Evolutionary conservation across 2,113 vertebrate genomes (phyloP).

Genomic region (Romanogobio albipinnatus): DNA sequence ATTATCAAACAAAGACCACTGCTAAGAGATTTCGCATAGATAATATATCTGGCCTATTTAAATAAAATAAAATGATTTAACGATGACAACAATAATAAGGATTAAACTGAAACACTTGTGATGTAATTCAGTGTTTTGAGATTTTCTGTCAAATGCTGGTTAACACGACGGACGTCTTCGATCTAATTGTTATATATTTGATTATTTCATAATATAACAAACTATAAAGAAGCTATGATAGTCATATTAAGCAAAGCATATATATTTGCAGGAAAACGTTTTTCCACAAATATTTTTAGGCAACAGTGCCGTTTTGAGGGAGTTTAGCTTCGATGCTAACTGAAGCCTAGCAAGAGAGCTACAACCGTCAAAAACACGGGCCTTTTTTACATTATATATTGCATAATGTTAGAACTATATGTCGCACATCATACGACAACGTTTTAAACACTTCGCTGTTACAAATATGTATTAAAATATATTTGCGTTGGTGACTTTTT

Average conservation of each 20-base stretch:
- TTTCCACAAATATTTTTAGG: not conserved
- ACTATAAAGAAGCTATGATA: not conserved
- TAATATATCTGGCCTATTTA: not conserved
- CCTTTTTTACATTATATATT: not conserved
- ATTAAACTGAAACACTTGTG: not conserved
- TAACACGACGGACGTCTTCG: not conserved
- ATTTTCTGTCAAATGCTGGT: not conserved
- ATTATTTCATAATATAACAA: not conserved
- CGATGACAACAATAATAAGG: not conserved
- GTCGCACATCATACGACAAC: not conserved
- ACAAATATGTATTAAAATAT: not conserved
- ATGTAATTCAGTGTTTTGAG: not conserved
- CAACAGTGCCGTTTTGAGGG: not conserved
- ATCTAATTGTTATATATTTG: not conserved
- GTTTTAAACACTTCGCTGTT: not conserved
- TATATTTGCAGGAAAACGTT: not conserved
- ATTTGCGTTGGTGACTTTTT: conserved; percentile 6
- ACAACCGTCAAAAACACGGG: not conserved
- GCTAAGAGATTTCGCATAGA: not conserved
- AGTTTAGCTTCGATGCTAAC: conserved; percentile 13
- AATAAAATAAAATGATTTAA: not conserved
- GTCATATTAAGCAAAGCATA: too few relatives aligned
- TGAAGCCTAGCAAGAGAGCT: conserved; percentile 1
- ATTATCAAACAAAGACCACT: not conserved
- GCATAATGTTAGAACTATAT: not conserved